phyloP scores from a whole-genome alignment of 2,888 invertebrate genomes.

The Cordilura impudica region DNA sequence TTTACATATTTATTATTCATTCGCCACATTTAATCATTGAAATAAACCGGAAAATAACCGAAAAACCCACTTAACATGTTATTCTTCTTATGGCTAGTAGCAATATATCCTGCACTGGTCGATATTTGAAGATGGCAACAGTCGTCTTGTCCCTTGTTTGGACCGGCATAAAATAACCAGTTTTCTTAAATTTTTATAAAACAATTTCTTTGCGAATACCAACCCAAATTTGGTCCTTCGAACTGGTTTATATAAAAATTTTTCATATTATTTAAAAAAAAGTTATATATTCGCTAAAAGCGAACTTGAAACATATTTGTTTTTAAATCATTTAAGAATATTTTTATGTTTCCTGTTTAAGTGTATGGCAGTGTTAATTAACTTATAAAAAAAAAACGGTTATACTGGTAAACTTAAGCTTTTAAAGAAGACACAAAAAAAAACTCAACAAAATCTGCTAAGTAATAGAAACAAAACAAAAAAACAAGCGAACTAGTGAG shows the following conservation, averaged over 20 bases:
- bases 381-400: neutral
- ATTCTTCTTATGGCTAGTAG: slow-evolving; percentile 22
- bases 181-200: too few species aligned
- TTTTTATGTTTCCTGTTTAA: too few species aligned
- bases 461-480: slow-evolving; percentile 14
- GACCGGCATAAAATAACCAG: too few species aligned
- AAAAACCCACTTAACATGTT: neutral
- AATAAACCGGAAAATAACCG: slow-evolving; percentile 4
- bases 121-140: neutral
- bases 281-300: too few species aligned
- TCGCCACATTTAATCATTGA: slow-evolving; percentile 1
- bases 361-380: too few species aligned
- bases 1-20: neutral
- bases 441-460: slow-evolving; percentile 5
- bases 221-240: too few species aligned
- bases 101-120: neutral
- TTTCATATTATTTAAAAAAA: too few species aligned
- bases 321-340: too few species aligned
- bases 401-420: neutral
- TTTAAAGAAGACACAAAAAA: neutral
- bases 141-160: neutral
- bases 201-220: too few species aligned
- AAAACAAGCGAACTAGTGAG: neutral
- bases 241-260: too few species aligned
- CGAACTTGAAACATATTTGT: too few species aligned